A percentile compares a stretch with the other conserved stretches of the same genome.
phyloP scores from a whole-genome alignment of 2,888 invertebrate genomes.

The Caenorhabditis doughertyi region DNA sequence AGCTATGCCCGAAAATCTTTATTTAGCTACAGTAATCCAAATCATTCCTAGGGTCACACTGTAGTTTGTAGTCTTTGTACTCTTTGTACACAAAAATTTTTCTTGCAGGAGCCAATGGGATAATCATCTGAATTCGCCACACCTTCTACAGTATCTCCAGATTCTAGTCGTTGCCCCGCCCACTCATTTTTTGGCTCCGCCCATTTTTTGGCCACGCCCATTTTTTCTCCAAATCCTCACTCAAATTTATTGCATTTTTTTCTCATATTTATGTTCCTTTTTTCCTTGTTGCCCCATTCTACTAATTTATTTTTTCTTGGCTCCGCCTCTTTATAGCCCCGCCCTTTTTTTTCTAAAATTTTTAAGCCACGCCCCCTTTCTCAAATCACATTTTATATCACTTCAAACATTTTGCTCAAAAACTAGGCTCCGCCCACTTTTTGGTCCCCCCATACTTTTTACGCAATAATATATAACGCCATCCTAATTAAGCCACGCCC shows the following conservation, averaged over 20 bases:
- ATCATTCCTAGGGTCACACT: background rate
- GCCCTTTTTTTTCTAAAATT: constrained; percentile 6
- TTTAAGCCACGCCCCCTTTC: constrained; percentile 1
- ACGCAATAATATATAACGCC: constrained; percentile 11
- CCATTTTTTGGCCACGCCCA: too few species aligned
- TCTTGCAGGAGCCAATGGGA: constrained; percentile 45
- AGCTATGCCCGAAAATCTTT: too few species aligned
- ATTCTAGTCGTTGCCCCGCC: constrained; percentile 5
- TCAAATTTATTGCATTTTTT: constrained; percentile 10
- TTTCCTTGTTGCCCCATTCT: background rate
- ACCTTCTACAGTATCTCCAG: background rate
- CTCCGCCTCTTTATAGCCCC: background rate
- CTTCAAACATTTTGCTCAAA: constrained; percentile 32
- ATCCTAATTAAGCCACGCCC: constrained; percentile 5
- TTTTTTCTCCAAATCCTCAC: background rate
- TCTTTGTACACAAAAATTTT: background rate
- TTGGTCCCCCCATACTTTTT: constrained; percentile 3
- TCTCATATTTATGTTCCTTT: background rate
- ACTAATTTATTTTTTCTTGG: constrained; percentile 11
- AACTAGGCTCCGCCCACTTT: background rate
- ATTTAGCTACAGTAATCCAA: background rate
- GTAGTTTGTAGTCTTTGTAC: too few species aligned
- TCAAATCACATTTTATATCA: constrained; percentile 20
- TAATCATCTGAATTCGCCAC: background rate
- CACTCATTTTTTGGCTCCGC: background rate